A percentile compares a stretch with the other conserved stretches of the same genome.
phyloP scores from a whole-genome alignment of 2,888 invertebrate species.

The Tipula helvola region DNA sequence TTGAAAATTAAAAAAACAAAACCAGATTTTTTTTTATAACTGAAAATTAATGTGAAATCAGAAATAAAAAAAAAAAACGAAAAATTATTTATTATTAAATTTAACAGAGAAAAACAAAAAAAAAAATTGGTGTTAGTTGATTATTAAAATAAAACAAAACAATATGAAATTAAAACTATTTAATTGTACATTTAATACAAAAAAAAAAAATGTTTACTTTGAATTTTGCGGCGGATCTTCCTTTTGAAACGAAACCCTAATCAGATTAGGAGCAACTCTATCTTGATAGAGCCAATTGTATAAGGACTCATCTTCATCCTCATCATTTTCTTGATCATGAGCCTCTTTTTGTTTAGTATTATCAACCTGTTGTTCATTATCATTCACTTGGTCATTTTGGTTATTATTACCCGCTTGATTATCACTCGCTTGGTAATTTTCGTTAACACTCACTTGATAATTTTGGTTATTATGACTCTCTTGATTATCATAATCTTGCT shows the following conservation, averaged over 20 bases:
- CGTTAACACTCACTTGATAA: no score
- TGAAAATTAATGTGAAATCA: background rate
- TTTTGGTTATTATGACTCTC: no score
- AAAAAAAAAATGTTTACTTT: background rate
- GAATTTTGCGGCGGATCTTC: background rate
- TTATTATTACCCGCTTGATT: no score
- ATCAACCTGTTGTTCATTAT: no score
- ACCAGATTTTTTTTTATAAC: background rate
- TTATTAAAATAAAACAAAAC: background rate
- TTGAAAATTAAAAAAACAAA: background rate
- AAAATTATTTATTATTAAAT: background rate
- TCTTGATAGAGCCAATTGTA: no score
- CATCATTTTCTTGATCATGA: no score
- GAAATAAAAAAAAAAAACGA: background rate
- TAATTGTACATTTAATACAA: background rate
- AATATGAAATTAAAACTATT: constrained; percentile 8
- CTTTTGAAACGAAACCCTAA: background rate
- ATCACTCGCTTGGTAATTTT: no score
- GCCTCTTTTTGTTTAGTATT: no score
- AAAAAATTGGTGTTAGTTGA: background rate
- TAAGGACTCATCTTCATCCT: background rate
- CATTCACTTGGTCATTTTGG: no score
- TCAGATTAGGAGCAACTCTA: background rate
- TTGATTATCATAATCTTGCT: no score
- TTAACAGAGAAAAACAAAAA: background rate